Conservation (phyloP, 1,140 invertebrate genomes). For the Aleiodes sp. region DNA sequence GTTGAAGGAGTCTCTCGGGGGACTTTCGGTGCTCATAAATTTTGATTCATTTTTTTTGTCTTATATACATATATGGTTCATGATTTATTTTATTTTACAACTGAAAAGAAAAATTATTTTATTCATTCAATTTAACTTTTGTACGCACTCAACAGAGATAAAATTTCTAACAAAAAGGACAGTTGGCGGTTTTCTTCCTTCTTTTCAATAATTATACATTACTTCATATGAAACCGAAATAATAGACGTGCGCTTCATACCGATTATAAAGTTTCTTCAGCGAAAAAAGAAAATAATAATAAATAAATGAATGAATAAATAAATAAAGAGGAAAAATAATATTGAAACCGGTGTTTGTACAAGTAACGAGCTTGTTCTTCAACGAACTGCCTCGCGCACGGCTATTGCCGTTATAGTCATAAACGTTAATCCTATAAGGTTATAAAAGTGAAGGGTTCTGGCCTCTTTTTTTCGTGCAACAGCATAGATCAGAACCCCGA, state of each 20-base stretch:
- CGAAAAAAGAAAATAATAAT: not conserved
- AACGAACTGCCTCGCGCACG: conserved; percentile 1
- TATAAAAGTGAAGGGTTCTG: conserved; percentile 10
- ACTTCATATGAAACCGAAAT: too few relatives aligned
- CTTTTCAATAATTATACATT: too few relatives aligned
- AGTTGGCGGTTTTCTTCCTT: too few relatives aligned
- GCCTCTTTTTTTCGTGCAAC: not conserved
- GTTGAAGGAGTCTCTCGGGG: conserved; percentile 15
- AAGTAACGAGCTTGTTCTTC: conserved; percentile 11
- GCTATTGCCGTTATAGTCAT: conserved; percentile 12
- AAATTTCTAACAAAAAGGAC: too few relatives aligned
- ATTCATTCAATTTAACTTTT: too few relatives aligned
- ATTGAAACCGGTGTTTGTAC: not conserved
- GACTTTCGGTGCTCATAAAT: conserved; percentile 11
- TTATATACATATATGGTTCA: not conserved
- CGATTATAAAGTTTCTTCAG: not conserved
- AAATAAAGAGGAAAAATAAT: not conserved
- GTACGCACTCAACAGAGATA: too few relatives aligned
- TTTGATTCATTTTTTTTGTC: conserved; percentile 8
- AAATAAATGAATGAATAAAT: not conserved
- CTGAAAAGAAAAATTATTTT: not conserved
- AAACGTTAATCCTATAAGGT: conserved; percentile 11
- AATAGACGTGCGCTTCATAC: not conserved
- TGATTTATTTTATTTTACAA: not conserved
- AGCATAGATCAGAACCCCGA: not conserved